Base-by-base conservation (phyloP, 2,888 invertebrate genomes). In the Camponotus fellah region DNA sequence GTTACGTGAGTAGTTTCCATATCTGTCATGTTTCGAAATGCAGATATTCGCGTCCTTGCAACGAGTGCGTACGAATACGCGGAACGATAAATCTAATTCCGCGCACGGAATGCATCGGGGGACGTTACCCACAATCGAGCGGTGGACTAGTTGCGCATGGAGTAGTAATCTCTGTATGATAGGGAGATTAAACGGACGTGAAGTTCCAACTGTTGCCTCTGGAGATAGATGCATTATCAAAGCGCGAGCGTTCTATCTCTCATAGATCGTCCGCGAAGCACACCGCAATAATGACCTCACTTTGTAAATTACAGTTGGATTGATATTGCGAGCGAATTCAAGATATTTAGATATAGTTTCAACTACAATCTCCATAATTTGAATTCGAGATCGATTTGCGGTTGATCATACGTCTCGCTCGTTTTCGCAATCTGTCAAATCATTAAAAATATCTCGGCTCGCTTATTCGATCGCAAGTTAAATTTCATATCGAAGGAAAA, bases 131-230 rank as follows among this genome's bases (percentile, higher is more conserved):
- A n/a, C 72, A 80, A 80, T 80, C 60, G 79, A 21, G 34, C 58
- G 34, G 58, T 21, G 79, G 58, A 69, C 58, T 43, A 34, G 58
- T 79, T 58, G 79, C 34, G 58, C 56, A 12, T 46, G 43, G 43
- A 60, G 60, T 46, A 60, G 46, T 80, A 80, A 80, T 80, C 79
- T 69, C 82, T 46, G 34, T 62, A 81, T 83, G 82, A 83, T 83
- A 82, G 81, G 56, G 69, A 82, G 82, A 83, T 81, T 71, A 71
- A 69, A 43, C 82, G 69, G 62, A 80, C 37, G 64, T 53, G 64
- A 82, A 69, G 81, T 83, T 71, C 71, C 83, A 83, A 83, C 83
- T 83, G 82, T 83, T 83, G 81, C 82, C 83, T 71, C 72, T 82
- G 53, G 62, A 83, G 82, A 83, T 82, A 81, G 83, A 81, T 83